A percentile compares a stretch with the other conserved stretches of the same genome.
phyloP scores from a whole-genome alignment of 1,140 invertebrate genomes.

The Oreohelix idahoensis region DNA sequence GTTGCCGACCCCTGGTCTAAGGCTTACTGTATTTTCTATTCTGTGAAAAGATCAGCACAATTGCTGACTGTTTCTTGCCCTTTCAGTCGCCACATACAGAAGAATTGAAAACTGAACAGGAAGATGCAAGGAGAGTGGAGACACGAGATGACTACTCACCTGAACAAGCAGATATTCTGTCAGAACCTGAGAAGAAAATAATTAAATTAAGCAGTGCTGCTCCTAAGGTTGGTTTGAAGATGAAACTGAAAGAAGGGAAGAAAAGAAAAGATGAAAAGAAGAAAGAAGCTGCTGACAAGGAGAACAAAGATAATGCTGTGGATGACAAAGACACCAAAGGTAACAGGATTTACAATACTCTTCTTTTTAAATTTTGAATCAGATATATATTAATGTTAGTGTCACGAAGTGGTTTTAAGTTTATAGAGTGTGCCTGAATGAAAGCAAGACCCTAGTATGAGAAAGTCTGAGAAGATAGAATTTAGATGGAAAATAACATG shows the following conservation, averaged over 20 bases:
- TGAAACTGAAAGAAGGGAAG: conserved; percentile 32
- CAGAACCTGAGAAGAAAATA: conserved; percentile 32
- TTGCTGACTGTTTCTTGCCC: background rate
- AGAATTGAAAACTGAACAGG: conserved; percentile 11
- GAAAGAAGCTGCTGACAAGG: conserved; percentile 18
- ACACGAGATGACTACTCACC: background rate
- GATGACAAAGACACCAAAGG: background rate
- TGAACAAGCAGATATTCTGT: background rate
- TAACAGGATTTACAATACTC: too few relatives aligned
- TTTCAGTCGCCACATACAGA: conserved; percentile 5
- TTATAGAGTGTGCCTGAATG: too few relatives aligned
- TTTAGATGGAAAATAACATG: too few relatives aligned
- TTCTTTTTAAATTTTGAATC: too few relatives aligned
- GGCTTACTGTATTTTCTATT: too few relatives aligned
- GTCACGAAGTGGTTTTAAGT: too few relatives aligned
- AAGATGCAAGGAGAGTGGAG: conserved; percentile 41
- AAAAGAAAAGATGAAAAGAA: conserved; percentile 32
- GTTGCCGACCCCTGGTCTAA: too few relatives aligned
- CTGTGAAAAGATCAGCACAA: too few relatives aligned
- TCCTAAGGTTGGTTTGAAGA: conserved; percentile 2
- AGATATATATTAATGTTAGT: too few relatives aligned
- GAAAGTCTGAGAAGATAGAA: too few relatives aligned
- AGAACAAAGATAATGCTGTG: background rate
- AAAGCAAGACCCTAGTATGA: too few relatives aligned
- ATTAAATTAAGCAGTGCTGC: conserved; percentile 5